Conservation (phyloP, 2,888 invertebrate genomes). For the Gibbula magus region DNA sequence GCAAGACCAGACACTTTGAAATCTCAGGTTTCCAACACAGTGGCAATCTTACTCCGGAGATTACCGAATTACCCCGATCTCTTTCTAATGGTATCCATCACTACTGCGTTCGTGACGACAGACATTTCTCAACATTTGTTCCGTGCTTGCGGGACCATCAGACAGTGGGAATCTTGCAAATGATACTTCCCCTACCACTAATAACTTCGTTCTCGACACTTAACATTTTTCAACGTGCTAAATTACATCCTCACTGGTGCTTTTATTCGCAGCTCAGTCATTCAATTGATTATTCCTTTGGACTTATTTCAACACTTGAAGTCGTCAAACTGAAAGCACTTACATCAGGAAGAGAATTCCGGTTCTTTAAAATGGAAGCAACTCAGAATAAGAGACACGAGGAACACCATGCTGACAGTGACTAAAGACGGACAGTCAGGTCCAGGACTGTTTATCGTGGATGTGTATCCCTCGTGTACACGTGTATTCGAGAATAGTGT, state of each 20-base stretch:
- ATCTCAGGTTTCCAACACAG: background rate
- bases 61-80: conserved; percentile 15
- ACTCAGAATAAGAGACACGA: background rate
- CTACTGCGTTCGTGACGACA: conserved; percentile 10
- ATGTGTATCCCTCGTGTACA: too few relatives aligned
- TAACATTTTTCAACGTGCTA: conserved; percentile 22
- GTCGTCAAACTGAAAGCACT: conserved; percentile 11
- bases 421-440: too few relatives aligned
- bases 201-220: conserved; percentile 20
- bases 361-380: background rate
- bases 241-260: background rate
- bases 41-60: background rate
- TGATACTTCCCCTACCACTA: conserved; percentile 20
- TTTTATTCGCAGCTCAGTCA: conserved; percentile 12
- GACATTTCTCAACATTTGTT: conserved; percentile 2
- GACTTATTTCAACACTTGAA: conserved; percentile 1
- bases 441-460: too few relatives aligned
- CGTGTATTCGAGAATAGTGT: too few relatives aligned
- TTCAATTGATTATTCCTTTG: conserved; percentile 17
- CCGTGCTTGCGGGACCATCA: background rate
- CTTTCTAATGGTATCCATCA: conserved; percentile 3
- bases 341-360: background rate
- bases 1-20: background rate
- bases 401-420: background rate
- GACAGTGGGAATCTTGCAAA: conserved; percentile 12